Conservation (phyloP, 30 jellyfish, hydroid and myxozoan genomes). For the Chrysaora quinquecirrha region DNA sequence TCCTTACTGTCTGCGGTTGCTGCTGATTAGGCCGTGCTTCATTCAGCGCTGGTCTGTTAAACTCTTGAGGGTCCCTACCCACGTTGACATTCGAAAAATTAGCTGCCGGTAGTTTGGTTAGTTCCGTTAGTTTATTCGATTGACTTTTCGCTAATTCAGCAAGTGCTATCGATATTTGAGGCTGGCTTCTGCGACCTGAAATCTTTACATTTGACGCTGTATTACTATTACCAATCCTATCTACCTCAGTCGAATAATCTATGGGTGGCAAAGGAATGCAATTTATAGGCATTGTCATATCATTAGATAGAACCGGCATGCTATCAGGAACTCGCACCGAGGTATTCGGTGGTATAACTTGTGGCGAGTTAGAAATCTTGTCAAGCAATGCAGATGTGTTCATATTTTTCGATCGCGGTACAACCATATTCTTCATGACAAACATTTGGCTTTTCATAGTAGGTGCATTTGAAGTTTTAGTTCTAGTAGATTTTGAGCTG, state of each 20-base stretch:
- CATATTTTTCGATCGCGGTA: constrained; percentile 27
- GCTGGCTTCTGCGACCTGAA: not conserved
- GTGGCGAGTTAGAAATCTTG: not conserved
- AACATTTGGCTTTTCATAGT: constrained; percentile 72
- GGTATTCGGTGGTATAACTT: not conserved
- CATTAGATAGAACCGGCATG: not conserved
- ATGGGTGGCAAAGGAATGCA: not conserved
- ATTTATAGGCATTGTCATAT: not conserved
- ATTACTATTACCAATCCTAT: not conserved
- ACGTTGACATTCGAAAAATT: not conserved
- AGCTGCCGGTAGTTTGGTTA: not conserved
- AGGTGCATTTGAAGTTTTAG: constrained; percentile 29
- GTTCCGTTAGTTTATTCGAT: not conserved
- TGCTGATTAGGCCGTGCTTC: not conserved
- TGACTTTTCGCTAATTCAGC: not conserved
- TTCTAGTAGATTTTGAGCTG: not conserved
- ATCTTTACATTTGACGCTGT: not conserved
- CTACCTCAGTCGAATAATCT: not conserved
- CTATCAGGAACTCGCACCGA: not conserved
- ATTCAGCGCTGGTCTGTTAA: not conserved
- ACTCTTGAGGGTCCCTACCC: not conserved
- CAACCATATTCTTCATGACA: constrained; percentile 62
- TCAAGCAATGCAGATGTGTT: not conserved
- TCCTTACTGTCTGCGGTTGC: constrained; percentile 6
- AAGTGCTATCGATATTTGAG: not conserved